Percentiles rank a stretch among this genome's conserved stretches.
phyloP scores from a whole-genome alignment of 2,797 vertebrate genomes.

The Falco rusticolus region DNA sequence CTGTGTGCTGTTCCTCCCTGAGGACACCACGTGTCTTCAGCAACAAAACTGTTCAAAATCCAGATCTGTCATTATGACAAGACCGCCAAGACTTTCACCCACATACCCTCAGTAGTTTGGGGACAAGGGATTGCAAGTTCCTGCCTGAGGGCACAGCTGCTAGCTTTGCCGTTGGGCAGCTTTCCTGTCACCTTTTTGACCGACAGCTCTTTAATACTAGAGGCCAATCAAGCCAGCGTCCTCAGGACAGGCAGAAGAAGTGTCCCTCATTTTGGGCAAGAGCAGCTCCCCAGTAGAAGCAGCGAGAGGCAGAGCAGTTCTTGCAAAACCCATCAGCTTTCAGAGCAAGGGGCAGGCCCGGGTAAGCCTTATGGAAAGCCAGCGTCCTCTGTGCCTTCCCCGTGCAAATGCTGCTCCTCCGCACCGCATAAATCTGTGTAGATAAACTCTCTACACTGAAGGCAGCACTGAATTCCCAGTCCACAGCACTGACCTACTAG shows the following conservation, averaged over 20 bases:
- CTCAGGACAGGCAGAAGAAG: background rate
- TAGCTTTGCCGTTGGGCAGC: fast-evolving
- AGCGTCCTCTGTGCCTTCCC: fast-evolving
- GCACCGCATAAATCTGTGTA: background rate
- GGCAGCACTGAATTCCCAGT: constrained; percentile 37
- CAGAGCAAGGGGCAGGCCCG: fast-evolving
- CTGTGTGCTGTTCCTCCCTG: background rate
- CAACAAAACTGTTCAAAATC: background rate
- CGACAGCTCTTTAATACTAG: background rate
- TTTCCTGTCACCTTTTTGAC: background rate
- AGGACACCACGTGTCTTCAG: background rate
- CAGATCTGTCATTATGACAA: background rate
- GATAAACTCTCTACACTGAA: background rate
- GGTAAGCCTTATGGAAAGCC: background rate
- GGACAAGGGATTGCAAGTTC: background rate
- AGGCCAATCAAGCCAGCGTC: background rate
- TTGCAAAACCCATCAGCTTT: fast-evolving
- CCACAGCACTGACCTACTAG: constrained; percentile 45
- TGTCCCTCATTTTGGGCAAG: fast-evolving
- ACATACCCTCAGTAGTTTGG: background rate
- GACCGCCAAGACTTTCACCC: background rate
- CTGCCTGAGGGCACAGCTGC: background rate
- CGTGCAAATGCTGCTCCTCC: background rate
- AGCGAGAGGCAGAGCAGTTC: background rate
- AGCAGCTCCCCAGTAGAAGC: background rate